These are phyloP conservation scores for Sparus aurata DNA, from an alignment of 2,797 vertebrate species.

Conservation along the genomic window DNA sequence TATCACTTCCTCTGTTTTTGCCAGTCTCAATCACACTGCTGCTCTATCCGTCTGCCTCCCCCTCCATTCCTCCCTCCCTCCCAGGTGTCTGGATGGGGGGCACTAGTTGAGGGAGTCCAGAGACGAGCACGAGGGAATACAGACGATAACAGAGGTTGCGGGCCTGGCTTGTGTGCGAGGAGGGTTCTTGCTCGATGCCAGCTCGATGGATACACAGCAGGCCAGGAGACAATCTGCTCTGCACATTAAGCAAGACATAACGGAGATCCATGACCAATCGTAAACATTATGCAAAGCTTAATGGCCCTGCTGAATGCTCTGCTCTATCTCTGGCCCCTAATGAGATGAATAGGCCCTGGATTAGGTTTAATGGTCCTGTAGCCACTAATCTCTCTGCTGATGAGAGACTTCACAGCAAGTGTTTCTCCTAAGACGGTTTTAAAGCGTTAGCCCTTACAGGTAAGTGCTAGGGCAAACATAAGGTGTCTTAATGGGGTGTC, in stretches of 20 bases:
- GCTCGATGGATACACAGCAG: constrained; percentile 63
- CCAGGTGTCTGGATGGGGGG: constrained; percentile 75
- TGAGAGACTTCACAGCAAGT: constrained; percentile 43
- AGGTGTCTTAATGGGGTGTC: constrained; percentile 50
- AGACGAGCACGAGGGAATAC: constrained; percentile 49
- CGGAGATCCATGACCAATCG: constrained; percentile 69
- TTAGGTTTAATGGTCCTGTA: constrained; percentile 52
- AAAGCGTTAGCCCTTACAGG: constrained; percentile 32
- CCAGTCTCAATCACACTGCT: constrained; percentile 76
- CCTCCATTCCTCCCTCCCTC: constrained; percentile 32
- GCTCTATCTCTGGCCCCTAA: constrained; percentile 71
- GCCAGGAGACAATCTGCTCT: constrained; percentile 65
- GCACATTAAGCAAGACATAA: constrained; percentile 79
- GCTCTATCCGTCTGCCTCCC: constrained; percentile 63
- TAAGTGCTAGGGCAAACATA: constrained; percentile 31
- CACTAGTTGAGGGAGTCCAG: constrained; percentile 73
- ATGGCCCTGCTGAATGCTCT: constrained; percentile 69
- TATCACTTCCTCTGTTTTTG: constrained; percentile 87
- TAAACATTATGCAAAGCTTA: constrained; percentile 79
- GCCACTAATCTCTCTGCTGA: constrained; percentile 50
- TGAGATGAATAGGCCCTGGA: constrained; percentile 48
- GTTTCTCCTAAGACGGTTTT: constrained; percentile 39
- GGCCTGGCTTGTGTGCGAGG: constrained; percentile 47
- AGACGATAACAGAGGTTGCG: constrained; percentile 62
- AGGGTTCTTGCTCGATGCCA: constrained; percentile 65